These are phyloP conservation scores for Elgaria multicarinata DNA, from an alignment of 2,113 vertebrate genomes.

Conservation along the genomic window DNA sequence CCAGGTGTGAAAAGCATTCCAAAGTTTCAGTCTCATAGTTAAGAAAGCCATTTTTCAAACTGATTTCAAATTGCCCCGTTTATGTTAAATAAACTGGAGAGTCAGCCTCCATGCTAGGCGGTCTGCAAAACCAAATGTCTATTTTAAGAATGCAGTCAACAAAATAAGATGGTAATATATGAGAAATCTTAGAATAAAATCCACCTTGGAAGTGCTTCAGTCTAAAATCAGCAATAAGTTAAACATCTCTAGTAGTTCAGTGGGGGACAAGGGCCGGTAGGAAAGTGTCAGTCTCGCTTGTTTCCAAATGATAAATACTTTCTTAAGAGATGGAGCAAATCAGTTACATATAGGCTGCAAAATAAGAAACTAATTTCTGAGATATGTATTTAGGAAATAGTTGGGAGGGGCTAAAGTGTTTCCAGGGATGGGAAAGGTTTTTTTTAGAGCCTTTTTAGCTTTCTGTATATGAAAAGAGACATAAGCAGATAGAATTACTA, in stretches of 20 bases:
- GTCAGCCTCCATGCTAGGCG: not conserved
- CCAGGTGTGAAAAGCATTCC: constrained; percentile 6
- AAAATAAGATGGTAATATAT: constrained; percentile 65
- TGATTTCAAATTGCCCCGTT: constrained; percentile 40
- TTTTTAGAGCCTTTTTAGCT: constrained; percentile 31
- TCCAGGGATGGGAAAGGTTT: not conserved
- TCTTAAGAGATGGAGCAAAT: constrained; percentile 59
- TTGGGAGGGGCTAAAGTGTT: constrained; percentile 12
- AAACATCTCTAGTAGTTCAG: constrained; percentile 43
- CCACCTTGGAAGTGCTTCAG: constrained; percentile 47
- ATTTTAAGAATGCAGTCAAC: constrained; percentile 65
- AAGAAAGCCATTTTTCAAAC: constrained; percentile 24
- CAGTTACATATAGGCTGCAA: constrained; percentile 57
- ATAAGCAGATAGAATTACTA: constrained; percentile 38
- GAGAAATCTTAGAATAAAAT: constrained; percentile 62
- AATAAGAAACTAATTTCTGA: constrained; percentile 47
- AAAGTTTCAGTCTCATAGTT: not conserved
- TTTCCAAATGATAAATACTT: constrained; percentile 62
- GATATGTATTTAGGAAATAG: constrained; percentile 48
- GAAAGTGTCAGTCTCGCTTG: constrained; percentile 31
- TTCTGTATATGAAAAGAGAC: constrained; percentile 48
- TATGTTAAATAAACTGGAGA: not conserved
- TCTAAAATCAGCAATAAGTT: constrained; percentile 65
- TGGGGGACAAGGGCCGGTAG: too few relatives aligned
- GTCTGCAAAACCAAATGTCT: constrained; percentile 45